A percentile compares a stretch with the other conserved stretches of the same genome.
phyloP scores from a whole-genome alignment of 2,888 invertebrate genomes.

The Troilus luridus region DNA sequence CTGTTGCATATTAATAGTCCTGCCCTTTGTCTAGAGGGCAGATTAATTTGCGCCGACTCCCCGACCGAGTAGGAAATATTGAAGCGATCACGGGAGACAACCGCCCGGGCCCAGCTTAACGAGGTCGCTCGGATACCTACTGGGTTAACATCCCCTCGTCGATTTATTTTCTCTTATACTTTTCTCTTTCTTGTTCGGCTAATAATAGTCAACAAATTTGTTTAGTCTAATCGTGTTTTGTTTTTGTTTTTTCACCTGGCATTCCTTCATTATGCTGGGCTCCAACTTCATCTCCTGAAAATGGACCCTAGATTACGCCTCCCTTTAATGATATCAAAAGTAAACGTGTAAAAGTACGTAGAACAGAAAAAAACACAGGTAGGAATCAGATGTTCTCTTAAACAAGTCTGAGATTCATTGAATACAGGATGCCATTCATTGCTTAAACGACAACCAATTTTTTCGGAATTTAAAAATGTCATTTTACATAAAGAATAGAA shows the following conservation, averaged over 20 bases:
- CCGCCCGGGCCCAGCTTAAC: background rate
- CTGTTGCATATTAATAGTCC: slow-evolving; percentile 55
- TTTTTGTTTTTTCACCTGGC: background rate
- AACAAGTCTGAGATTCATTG: too few species aligned
- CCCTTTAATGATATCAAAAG: too few species aligned
- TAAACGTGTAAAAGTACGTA: too few species aligned
- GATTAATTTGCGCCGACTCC: slow-evolving; percentile 53
- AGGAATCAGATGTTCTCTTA: too few species aligned
- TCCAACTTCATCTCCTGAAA: too few species aligned
- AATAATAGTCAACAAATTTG: background rate
- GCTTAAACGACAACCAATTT: too few species aligned
- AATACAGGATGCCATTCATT: too few species aligned
- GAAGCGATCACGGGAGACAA: slow-evolving; percentile 49
- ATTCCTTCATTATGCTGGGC: background rate
- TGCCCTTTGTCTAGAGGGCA: slow-evolving; percentile 52
- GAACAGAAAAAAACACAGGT: too few species aligned
- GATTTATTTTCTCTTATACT: slow-evolving; percentile 13
- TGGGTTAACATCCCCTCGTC: background rate
- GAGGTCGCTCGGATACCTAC: slow-evolving; percentile 31
- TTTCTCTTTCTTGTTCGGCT: background rate
- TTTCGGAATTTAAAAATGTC: too few species aligned
- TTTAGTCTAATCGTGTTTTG: background rate
- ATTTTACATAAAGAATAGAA: too few species aligned
- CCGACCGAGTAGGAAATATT: slow-evolving; percentile 26
- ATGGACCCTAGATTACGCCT: too few species aligned